Base-by-base conservation (phyloP, 2,888 invertebrate species). In the Tenthredo livida region DNA sequence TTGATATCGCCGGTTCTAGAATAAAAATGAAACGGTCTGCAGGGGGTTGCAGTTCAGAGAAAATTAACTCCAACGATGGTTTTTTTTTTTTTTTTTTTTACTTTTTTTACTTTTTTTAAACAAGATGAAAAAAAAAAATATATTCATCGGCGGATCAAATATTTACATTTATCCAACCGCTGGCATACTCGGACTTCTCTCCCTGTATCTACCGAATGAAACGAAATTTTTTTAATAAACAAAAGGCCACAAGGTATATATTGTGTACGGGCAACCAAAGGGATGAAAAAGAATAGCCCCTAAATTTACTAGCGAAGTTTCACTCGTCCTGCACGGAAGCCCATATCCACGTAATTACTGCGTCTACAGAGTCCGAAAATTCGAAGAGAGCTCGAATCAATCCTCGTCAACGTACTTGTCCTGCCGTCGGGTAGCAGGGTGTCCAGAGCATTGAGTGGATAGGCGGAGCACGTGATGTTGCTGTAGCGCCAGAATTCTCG, bases 401-500 rank as follows among this genome's bases (percentile, higher is more conserved):
- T 80, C 84, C 50, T 85, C 83, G 47, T 65, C 17, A 75, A 92
- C 95, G 94, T 94, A 99, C 99, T 99, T 87, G 99, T 99, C 89
- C 97, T 95, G 84, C 99, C 99, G 94, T 98, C 98, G 6, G 99
- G 98, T 85, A 98, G 94, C 86, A 99, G 95, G 0, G 99, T 99
- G 93, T 99, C 99, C 90, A 99, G 94, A 1, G 99, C 98, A 93
- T 98, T 98, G 84, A 99, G 94, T 0, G 99, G 99, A 93, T 99
- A 99, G 5, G 98, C 99, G 0, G 99, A 99, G 93, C 99, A 99
- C 12, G 98, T 99, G 89, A 99, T 99, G 92, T 99, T 99, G 91
- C 99, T 99, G 94, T 99, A 99, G 83, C 99, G 95, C 99, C 99
- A 99, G 94, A 99, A 98, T 94, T 99, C 99, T 92, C 98, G 95